Base-by-base conservation (phyloP, 2,888 invertebrate genomes). In the Chymomyza fuscimana region DNA sequence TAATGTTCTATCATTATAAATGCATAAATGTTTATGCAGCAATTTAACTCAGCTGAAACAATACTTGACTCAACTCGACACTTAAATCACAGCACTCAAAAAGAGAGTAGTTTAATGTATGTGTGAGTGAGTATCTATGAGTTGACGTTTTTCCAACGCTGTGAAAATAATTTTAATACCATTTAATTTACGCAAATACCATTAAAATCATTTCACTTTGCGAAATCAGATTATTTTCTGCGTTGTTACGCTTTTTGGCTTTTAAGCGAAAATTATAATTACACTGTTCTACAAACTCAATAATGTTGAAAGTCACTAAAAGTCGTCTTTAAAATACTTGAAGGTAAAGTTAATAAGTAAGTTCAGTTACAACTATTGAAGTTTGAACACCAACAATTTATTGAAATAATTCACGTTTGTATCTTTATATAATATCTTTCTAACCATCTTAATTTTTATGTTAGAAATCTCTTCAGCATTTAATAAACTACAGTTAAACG, bases 131-230 rank as follows among this genome's bases (percentile, higher is more conserved):
- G 54, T 5, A 16, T 6, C 54, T 54, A 19, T 54, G 51, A 62
- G 46, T 73, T 64, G 36, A 74, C 58, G 62, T 70, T 67, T 63
- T 64, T 65, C 54, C 36, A 65, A 51, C 63, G 70, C 84, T 72
- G 73, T 76, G 88, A 86, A 83, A 83, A 83, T 88, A 87, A 83
- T 88, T 88, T 86, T 83, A 87, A 83, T 86, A 83, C 76, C 81
- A 83, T 83, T 86, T 87, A 82, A 87, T 83, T 87, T 87, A 82
- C 78, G 86, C 80, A 82, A 87, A 76, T 87, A 79, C 86, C 88
- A 83, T 80, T 87, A 87, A 83, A 88, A 87, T 88, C 83, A 86
- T 83, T 83, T 80, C 80, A 73, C 86, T 75, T 78, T 70, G 70
- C 74, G 79, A 83, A 83, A 83, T 87, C 83, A 60, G 83, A 83